Evolutionary conservation across 2,797 vertebrate species (phyloP), one percentile per base, ranked within the genome.

Genomic region (Pipistrellus pygmaeus): DNA sequence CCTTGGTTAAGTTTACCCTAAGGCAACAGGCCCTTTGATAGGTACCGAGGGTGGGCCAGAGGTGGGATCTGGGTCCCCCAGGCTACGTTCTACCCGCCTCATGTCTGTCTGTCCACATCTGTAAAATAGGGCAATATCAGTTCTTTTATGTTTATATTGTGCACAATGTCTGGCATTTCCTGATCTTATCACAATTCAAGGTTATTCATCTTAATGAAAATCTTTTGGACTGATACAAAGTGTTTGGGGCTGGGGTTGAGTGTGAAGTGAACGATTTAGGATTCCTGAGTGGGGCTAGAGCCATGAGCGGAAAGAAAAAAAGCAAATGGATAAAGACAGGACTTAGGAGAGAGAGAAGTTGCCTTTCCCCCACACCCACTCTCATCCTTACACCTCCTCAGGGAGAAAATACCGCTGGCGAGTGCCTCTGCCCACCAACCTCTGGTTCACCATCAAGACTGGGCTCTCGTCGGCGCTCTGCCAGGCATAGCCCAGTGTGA

Each of bases 141-240:
- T 23, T 66, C 23, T 30, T 9, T 55, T 1, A 23, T 23, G 17
- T 38, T 25, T 57, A 30, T 57, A 25, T 7, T 0, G 23, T 41
- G 44, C 41, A 35, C 5, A 10, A 64, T 1, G 11, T 20, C 27
- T 4, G 66, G 60, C 46, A 48, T 20, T 64, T 46, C 27, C 55
- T 17, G n/a, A 64, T 21, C 44, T 41, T 32, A 32, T 81, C 90
- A 6, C 25, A 60, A 13, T 35, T 91, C 30, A 35, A 83, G 18
- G 55, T 41, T 13, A 78, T 85, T 3, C 21, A 62, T 0, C 73
- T 73, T 82, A 85, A 38, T 27, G 78, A 60, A 88, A 85, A 75
- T 46, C 81, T 55, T 93, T 62, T n/a, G n/a, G 77, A 62, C 38
- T 41, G 62, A 32, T 73, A 11, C 41, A 82, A 83, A 41, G n/a